Evolutionary conservation across 2,113 vertebrate species (phyloP), one percentile per base, ranked within the genome.

Genomic region (Ammodramus savannarum): DNA sequence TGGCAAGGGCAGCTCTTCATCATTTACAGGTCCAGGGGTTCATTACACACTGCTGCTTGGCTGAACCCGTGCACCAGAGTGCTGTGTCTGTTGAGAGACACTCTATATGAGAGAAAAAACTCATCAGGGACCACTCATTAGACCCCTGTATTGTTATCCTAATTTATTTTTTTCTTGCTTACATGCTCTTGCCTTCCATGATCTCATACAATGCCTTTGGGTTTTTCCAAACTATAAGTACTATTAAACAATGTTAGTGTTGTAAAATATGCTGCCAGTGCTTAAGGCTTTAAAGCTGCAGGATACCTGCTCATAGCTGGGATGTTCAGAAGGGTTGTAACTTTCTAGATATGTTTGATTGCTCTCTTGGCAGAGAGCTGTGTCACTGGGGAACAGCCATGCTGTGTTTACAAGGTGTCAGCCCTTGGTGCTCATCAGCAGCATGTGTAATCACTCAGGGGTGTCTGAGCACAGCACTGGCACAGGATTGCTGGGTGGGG

Each of bases 281-380:
- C 62, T 72, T 51, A 29, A 41, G 10, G 32, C 62, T 80, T 76
- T 14, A 79, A 94, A 93, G 58, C 78, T 91, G 32, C n/a, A 41
- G 69, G 57, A 67, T 1, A 3, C 38, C 59, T 90, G 51, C 59
- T 88, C 20, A 5, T 73, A 85, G 62, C 67, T 94, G 58, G 29
- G 66, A 49, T 69, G 3, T 51, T 91, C 54, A 83, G 73, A 81
- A 77, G 58, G 39, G 21, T 52, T 94, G 27, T 89, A 67, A 93
- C 87, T 85, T 87, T 85, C 29, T 82, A 63, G 62, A 36, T 75
- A 41, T 52, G 77, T 82, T 87, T 78, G 83, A 58, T 71, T 5
- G 11, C 62, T 65, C 58, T 87, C 34, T 94, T 87, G 65, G 51
- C 62, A 61, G 75, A 52, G 79, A 73, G 18, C 48, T 51, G 7